phyloP scores from a whole-genome alignment of 2,113 vertebrate genomes.

The Nycticebus coucang region DNA sequence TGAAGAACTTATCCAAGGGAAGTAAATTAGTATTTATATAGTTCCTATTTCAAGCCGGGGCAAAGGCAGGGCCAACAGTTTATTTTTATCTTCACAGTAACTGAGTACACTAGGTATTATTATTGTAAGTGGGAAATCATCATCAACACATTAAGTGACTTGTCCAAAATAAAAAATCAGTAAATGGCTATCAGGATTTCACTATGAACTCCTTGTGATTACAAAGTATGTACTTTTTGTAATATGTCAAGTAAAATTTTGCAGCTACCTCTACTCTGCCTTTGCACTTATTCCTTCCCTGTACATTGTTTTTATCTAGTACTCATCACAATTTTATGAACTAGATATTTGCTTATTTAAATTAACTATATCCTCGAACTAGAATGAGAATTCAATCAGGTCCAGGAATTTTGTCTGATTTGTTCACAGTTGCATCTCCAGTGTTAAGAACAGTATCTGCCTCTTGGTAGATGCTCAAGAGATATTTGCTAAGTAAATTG shows the following conservation, averaged over 20 bases:
- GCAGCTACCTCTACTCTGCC: not conserved
- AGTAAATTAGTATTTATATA: not conserved
- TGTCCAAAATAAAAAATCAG: not conserved
- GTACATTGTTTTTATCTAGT: not conserved
- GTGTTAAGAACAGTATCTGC: not conserved
- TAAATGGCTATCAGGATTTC: not conserved
- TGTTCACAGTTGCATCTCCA: not conserved
- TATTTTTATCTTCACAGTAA: constrained; percentile 29
- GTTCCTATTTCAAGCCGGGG: not conserved
- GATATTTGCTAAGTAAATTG: not conserved
- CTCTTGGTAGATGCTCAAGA: not conserved
- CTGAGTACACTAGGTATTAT: not conserved
- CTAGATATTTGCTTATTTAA: not conserved
- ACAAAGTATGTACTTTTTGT: not conserved
- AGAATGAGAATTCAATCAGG: not conserved
- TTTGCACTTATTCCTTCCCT: not conserved
- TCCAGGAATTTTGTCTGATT: not conserved
- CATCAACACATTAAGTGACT: not conserved
- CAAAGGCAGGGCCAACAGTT: not conserved
- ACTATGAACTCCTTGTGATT: not conserved
- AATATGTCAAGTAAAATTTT: not conserved
- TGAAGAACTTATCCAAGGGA: not conserved
- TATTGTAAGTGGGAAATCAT: not conserved
- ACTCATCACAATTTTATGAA: not conserved
- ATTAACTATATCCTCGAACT: not conserved